Conservation (phyloP, 2,797 vertebrate genomes). For the Sebastes iracundus region DNA sequence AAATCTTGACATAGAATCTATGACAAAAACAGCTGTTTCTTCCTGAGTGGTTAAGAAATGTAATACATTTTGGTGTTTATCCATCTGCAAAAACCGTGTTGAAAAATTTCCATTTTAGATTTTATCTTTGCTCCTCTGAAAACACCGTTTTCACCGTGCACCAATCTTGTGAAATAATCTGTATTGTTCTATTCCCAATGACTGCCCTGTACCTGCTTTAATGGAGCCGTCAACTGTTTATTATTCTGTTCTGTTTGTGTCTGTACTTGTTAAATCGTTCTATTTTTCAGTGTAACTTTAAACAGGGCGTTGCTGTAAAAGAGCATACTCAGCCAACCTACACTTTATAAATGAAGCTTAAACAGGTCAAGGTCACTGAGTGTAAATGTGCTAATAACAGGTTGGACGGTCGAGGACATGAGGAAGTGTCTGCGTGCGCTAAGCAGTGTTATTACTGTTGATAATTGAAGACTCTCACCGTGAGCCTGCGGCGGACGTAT, state of each 20-base stretch:
- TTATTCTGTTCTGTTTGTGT: not conserved
- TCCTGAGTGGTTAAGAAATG: not conserved
- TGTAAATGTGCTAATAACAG: not conserved
- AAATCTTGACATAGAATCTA: not conserved
- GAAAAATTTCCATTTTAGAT: not conserved
- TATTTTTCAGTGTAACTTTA: not conserved
- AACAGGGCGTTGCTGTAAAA: not conserved
- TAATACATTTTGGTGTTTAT: no score
- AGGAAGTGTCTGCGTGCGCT: not conserved
- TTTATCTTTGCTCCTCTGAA: not conserved
- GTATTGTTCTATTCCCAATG: not conserved
- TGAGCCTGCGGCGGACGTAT: slow-evolving; percentile 92
- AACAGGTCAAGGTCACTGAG: not conserved
- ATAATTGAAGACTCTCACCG: slow-evolving; percentile 80
- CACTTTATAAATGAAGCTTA: not conserved
- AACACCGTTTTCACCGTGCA: no score
- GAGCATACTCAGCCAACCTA: not conserved
- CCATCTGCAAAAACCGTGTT: not conserved
- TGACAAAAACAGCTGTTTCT: not conserved
- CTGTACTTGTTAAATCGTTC: not conserved
- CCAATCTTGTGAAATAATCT: no score
- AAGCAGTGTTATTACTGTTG: not conserved
- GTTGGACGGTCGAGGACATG: not conserved
- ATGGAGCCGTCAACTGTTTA: not conserved
- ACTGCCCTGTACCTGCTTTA: not conserved